phyloP scores from a whole-genome alignment of 2,888 invertebrate genomes.

The Diarsia dahlii region DNA sequence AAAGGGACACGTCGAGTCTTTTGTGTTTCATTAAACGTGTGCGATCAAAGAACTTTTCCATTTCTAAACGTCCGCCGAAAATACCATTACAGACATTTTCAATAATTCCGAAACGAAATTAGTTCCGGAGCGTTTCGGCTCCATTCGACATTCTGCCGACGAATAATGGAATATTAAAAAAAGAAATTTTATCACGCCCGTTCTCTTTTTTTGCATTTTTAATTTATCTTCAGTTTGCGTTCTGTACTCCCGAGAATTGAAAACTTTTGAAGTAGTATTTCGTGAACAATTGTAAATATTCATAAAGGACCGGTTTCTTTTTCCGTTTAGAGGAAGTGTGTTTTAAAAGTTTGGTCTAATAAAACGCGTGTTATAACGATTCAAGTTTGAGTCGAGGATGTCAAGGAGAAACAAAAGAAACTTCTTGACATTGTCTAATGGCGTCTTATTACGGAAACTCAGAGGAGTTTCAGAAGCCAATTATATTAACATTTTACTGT shows the following conservation, averaged over 20 bases:
- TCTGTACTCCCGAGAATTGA: constrained; percentile 51
- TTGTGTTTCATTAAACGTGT: constrained; percentile 68
- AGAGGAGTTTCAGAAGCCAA: constrained; percentile 37
- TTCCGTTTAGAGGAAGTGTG: constrained; percentile 34
- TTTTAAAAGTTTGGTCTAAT: constrained; percentile 60
- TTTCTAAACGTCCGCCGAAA: constrained; percentile 65
- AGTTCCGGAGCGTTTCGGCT: constrained; percentile 64
- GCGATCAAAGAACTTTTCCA: constrained; percentile 67
- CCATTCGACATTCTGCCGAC: constrained; percentile 53
- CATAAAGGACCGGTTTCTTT: constrained; percentile 47
- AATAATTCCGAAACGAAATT: constrained; percentile 70
- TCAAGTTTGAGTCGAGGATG: constrained; percentile 53
- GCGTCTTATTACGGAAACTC: constrained; percentile 43
- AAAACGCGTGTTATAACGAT: constrained; percentile 62
- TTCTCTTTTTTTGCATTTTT: constrained; percentile 67
- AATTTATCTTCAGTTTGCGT: constrained; percentile 69
- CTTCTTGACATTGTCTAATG: constrained; percentile 35
- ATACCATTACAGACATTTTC: constrained; percentile 66
- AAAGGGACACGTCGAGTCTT: constrained; percentile 61
- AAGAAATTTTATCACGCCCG: constrained; percentile 59
- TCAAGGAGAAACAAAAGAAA: constrained; percentile 44
- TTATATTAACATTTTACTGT: constrained; percentile 46
- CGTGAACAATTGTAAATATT: constrained; percentile 66
- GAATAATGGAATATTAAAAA: constrained; percentile 67
- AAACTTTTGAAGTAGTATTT: constrained; percentile 66